Percentiles rank a stretch among this genome's conserved stretches.
phyloP scores from a whole-genome alignment of 92 coral and sea anemone genomes.

The Paragorgia papillata region DNA sequence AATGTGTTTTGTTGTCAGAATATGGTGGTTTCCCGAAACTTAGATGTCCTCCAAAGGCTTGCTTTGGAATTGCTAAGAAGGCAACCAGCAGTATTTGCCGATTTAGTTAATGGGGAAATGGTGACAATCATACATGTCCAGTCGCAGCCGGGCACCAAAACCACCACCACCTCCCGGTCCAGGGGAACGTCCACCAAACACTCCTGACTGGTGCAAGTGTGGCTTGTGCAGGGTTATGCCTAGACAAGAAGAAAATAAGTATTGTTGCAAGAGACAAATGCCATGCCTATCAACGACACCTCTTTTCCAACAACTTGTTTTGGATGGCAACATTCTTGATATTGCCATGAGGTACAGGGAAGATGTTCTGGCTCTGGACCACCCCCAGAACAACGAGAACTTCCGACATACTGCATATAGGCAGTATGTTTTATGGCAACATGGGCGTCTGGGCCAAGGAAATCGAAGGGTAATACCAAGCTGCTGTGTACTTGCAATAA shows the following conservation, averaged over 20 bases:
- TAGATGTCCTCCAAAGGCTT: constrained; percentile 4
- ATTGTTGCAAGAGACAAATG: constrained; percentile 16
- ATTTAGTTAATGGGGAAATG: constrained; percentile 38
- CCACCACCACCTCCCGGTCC: constrained; percentile 4
- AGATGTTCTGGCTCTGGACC: constrained; percentile 44
- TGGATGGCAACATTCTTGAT: constrained; percentile 51
- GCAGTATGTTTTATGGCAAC: too few species aligned
- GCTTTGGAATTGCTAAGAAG: constrained; percentile 15
- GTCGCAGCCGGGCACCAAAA: background rate
- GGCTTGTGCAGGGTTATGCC: constrained; percentile 19
- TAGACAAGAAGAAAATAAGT: constrained; percentile 34
- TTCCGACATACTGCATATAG: constrained; percentile 45
- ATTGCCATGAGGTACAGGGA: constrained; percentile 43
- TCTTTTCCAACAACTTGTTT: constrained; percentile 42
- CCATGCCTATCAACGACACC: constrained; percentile 40
- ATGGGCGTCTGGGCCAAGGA: constrained; percentile 42
- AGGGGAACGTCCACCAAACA: too few species aligned
- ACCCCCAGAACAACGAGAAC: constrained; percentile 52
- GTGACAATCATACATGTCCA: background rate
- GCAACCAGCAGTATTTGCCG: constrained; percentile 40
- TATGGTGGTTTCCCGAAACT: constrained; percentile 8
- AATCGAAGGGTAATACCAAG: constrained; percentile 39
- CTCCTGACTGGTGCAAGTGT: constrained; percentile 16
- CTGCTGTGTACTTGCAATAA: constrained; percentile 43
- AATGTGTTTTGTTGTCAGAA: background rate